Base-by-base conservation (phyloP, 2,797 vertebrate species). In the Aratinga solstitialis region DNA sequence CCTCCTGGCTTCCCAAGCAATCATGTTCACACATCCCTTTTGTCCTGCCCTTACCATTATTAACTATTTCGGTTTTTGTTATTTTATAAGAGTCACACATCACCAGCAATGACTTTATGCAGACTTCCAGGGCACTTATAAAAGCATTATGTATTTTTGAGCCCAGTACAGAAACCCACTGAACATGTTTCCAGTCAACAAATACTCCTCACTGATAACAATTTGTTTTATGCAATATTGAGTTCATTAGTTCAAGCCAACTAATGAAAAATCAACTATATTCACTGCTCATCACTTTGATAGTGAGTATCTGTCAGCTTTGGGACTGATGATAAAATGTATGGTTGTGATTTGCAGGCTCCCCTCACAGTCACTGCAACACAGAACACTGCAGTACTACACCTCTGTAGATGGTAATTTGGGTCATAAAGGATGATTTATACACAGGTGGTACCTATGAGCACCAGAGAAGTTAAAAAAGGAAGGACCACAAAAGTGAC, bases 341-440 rank as follows among this genome's bases (percentile, higher is more conserved):
- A 6, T 38, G n/a, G 26, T 47, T 73, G 59, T 19, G 50, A 53
- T 48, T 11, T 19, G 10, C 38, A 69, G 45, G 42, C 4, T 90
- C 38, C 45, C 15, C 34, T 18, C 42, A 34, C 42, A 89, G 42
- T 34, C 56, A 42, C 34, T 54, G 38, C 9, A 53, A 71, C 20
- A 34, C 8, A 0, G 1, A 59, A 20, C 3, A 4, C 38, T 34
- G 12, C 71, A 48, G 15, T 17, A 32, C 14, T 63, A 36, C 48
- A 73, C 47, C 48, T 74, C 38, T 47, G 1, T 17, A 12, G 59
- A 30, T 11, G 36, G 7, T 4, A 42, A 69, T 54, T 62, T 54
- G 23, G 21, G 30, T 91, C 56, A 54, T 34, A 23, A 58, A 63
- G 23, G 38, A 42, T 10, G 6, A 45, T 76, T 91, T 88, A 78